These are phyloP conservation scores for Theonella swinhoei DNA, from an alignment of 37 sponge, comb jelly and placozoan species.

Conservation along the genomic window DNA sequence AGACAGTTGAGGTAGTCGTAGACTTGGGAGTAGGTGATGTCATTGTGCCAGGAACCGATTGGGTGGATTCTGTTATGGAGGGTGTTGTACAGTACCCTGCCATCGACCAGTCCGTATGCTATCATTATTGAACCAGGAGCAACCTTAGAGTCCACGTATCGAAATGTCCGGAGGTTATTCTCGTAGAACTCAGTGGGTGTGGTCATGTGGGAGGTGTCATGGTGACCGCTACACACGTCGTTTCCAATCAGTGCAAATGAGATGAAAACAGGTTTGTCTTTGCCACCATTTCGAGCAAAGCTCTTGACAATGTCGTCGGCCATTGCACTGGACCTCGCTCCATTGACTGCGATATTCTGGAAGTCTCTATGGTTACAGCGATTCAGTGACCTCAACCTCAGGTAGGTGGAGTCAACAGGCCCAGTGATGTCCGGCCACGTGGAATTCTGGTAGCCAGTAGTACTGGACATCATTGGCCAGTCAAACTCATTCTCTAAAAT, in stretches of 20 bases:
- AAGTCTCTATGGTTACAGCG: slow-evolving; percentile 93
- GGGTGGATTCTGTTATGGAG: slow-evolving; percentile 85
- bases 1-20: slow-evolving; percentile 94
- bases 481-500: slow-evolving; percentile 92
- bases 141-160: slow-evolving; percentile 71
- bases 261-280: slow-evolving; percentile 75
- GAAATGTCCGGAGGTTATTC: slow-evolving; percentile 54
- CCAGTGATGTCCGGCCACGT: slow-evolving; percentile 75
- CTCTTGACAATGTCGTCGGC: slow-evolving; percentile 56
- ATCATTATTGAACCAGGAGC: slow-evolving; percentile 76
- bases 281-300: slow-evolving; percentile 43
- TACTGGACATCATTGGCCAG: slow-evolving; percentile 90
- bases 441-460: slow-evolving; percentile 78
- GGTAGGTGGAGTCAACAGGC: slow-evolving; percentile 82
- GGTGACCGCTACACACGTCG: slow-evolving; percentile 91
- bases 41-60: slow-evolving; percentile 68
- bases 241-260: slow-evolving; percentile 83
- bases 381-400: slow-evolving; percentile 52
- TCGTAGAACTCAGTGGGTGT: slow-evolving; percentile 84
- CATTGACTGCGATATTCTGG: slow-evolving; percentile 94
- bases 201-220: slow-evolving; percentile 79
- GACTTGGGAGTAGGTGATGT: slow-evolving; percentile 81
- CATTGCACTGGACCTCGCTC: slow-evolving; percentile 76
- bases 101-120: slow-evolving; percentile 78
- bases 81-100: slow-evolving; percentile 81